Base-by-base conservation (phyloP, 2,888 invertebrate genomes). In the Brachyptera risi region DNA sequence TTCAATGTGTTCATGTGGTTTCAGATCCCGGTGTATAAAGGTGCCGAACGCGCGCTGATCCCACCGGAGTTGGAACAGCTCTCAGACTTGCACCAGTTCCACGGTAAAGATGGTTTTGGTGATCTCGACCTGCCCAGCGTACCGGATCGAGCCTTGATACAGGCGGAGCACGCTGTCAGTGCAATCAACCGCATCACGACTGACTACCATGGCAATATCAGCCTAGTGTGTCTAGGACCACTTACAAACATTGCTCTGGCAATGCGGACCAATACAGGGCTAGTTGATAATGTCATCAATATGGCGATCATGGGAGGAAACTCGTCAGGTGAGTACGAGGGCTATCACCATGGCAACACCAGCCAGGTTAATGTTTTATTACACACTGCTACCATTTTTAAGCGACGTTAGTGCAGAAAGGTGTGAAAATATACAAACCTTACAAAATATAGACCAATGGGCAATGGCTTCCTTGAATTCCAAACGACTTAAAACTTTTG, bases 61-160 rank as follows among this genome's bases (percentile, higher is more conserved):
- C 73, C 69, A 23, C 69, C 67, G 11, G 4, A n/a, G 21, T 21
- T 31, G 5, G 5, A 31, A 5, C 7, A 31, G 31, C 11, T 11
- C 11, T 31, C 31, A 31, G 31, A 37, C 21, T 17, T 68, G 0
- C 68, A 73, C 13, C 75, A 76, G 65, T 88, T 80, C 66, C 82
- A 84, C 68, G 90, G 90, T 0, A 68, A 71, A 21, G 89, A 90
- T 72, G 90, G 90, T 1, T 81, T 90, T 62, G 88, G 88, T 1
- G 87, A 88, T 70, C 76, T 78, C 9, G 77, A 76, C 7, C 64
- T 68, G 47, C 69, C 69, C 1, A 73, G 74, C 1, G 71, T 76
- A 2, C 75, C 78, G 1, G 73, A 78, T 57, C 71, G 70, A 3
- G 76, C 76, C 27, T 72, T 80, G 57, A 73, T 82, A 0, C 74